These are phyloP conservation scores for Anolis sagrei DNA, from an alignment of 2,113 vertebrate species.

Conservation along the genomic window DNA sequence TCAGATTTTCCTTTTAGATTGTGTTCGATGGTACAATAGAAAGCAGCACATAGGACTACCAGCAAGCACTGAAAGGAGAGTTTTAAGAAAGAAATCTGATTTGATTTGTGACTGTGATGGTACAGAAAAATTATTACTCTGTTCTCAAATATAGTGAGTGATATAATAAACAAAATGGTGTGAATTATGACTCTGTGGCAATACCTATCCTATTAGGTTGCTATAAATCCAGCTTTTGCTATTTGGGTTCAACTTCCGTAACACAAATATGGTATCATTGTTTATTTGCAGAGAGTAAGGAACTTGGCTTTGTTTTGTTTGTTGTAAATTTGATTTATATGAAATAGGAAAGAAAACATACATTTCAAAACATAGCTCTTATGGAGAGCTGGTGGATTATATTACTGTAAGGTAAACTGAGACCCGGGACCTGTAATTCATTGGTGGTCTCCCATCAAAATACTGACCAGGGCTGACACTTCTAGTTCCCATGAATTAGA, in stretches of 20 bases:
- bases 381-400: not conserved
- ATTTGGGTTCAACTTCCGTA: constrained; percentile 35
- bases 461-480: no score
- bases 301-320: constrained; percentile 23
- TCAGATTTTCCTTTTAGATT: constrained; percentile 64
- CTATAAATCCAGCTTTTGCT: constrained; percentile 37
- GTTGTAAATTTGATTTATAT: constrained; percentile 27
- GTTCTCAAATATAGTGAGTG: constrained; percentile 27
- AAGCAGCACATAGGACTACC: constrained; percentile 48
- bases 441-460: no score
- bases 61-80: constrained; percentile 61
- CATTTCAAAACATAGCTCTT: constrained; percentile 16
- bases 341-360: constrained; percentile 39
- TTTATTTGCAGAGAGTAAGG: constrained; percentile 43
- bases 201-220: constrained; percentile 34
- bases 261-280: constrained; percentile 20
- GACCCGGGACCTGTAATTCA: not conserved
- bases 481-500: no score
- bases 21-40: constrained; percentile 51
- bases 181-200: constrained; percentile 21
- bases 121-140: constrained; percentile 43
- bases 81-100: constrained; percentile 51
- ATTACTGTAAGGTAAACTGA: constrained; percentile 8
- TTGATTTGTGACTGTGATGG: constrained; percentile 16
- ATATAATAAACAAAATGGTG: constrained; percentile 48